Conservation (phyloP, 2,113 vertebrate species). For the Madoqua kirkii region DNA sequence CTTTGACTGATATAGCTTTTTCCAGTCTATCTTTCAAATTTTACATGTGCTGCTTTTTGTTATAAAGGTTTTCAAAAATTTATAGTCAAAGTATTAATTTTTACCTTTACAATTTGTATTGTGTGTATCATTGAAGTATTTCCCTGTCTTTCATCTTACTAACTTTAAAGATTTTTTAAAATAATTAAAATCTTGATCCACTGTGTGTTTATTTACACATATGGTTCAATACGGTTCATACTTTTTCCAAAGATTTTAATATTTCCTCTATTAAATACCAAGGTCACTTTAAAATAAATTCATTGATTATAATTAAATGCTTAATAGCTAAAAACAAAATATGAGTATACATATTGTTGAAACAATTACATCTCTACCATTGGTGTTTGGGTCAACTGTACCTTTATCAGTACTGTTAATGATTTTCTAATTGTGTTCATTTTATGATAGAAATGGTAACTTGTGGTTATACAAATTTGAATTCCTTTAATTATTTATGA, state of each 20-base stretch:
- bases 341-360: not conserved
- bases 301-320: not conserved
- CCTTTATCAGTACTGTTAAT: not conserved
- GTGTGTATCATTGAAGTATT: not conserved
- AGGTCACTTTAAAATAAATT: not conserved
- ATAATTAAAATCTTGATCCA: not conserved
- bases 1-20: not conserved
- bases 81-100: not conserved
- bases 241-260: not conserved
- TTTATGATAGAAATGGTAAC: not conserved
- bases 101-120: not conserved
- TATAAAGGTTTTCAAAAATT: not conserved
- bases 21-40: not conserved
- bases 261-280: not conserved
- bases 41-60: not conserved
- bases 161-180: not conserved
- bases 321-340: not conserved
- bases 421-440: not conserved
- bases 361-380: not conserved
- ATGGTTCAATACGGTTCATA: not conserved
- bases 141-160: not conserved
- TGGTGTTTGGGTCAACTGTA: not conserved
- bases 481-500: not conserved
- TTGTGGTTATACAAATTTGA: not conserved
- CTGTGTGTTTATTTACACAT: not conserved